A percentile compares a stretch with the other conserved stretches of the same genome.
These are phyloP conservation scores for Pygocentrus nattereri DNA, from an alignment of 2,797 vertebrate species.

Conservation along the genomic window DNA sequence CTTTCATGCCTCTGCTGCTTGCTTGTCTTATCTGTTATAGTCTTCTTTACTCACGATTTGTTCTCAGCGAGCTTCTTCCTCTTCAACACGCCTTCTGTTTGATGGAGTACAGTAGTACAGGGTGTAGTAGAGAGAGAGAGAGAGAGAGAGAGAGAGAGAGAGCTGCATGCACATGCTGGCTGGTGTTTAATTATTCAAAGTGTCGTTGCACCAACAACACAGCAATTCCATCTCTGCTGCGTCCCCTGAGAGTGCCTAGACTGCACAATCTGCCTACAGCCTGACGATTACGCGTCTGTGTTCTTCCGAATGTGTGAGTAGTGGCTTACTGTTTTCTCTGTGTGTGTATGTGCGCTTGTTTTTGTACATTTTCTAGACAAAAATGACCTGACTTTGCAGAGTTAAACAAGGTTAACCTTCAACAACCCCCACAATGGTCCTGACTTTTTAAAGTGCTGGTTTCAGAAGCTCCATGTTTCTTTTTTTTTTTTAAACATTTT, in stretches of 20 bases:
- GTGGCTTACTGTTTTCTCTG: neutral
- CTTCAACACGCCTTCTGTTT: slow-evolving; percentile 10
- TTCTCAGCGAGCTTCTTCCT: slow-evolving; percentile 28
- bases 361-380: neutral
- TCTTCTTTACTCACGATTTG: slow-evolving; percentile 17
- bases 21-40: slow-evolving; percentile 10
- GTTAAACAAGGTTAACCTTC: neutral
- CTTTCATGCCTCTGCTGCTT: neutral
- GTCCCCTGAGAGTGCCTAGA: slow-evolving; percentile 57
- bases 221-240: slow-evolving; percentile 64
- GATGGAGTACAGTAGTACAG: slow-evolving; percentile 8
- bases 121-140: slow-evolving; percentile 37
- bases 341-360: slow-evolving; percentile 24
- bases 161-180: slow-evolving; percentile 63
- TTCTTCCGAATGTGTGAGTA: slow-evolving; percentile 5
- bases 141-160: slow-evolving; percentile 40
- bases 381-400: neutral
- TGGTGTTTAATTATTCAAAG: slow-evolving; percentile 76
- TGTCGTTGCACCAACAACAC: slow-evolving; percentile 66
- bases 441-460: too few species aligned
- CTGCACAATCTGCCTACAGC: slow-evolving; percentile 24
- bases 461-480: too few species aligned
- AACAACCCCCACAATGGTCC: neutral
- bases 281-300: slow-evolving; percentile 24
- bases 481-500: too few species aligned